Percentiles rank a stretch among this genome's conserved stretches.
Evolutionary conservation across 1,140 invertebrate species (phyloP).

Genomic region (honey bee (Apis mellifera)): Amel_HAv3.1 CM009945.2:5002501-5003000

Average conservation of each 20-base stretch:
- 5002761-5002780: background rate
- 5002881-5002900: too few species aligned
- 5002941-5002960: conserved; percentile 51
- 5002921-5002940: conserved; percentile 53
- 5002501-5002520: too few species aligned
- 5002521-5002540: background rate
- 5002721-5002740: conserved; percentile 42
- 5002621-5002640: conserved; percentile 8
- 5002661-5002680: conserved; percentile 7
- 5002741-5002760: background rate
- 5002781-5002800: background rate
- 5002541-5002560: conserved; percentile 2
- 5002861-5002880: background rate
- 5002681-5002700: background rate
- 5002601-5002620: background rate
- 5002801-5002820: background rate
- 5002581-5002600: conserved; percentile 24
- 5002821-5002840: conserved; percentile 3
- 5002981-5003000: conserved; percentile 17
- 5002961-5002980: conserved; percentile 44
- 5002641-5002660: background rate
- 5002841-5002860: background rate
- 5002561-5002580: conserved; percentile 9
- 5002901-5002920: background rate
- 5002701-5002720: conserved; percentile 13